Evolutionary conservation across 92 coral and sea anemone genomes (phyloP), one percentile per base, ranked within the genome.

Genomic region (Muricea muricata): DNA sequence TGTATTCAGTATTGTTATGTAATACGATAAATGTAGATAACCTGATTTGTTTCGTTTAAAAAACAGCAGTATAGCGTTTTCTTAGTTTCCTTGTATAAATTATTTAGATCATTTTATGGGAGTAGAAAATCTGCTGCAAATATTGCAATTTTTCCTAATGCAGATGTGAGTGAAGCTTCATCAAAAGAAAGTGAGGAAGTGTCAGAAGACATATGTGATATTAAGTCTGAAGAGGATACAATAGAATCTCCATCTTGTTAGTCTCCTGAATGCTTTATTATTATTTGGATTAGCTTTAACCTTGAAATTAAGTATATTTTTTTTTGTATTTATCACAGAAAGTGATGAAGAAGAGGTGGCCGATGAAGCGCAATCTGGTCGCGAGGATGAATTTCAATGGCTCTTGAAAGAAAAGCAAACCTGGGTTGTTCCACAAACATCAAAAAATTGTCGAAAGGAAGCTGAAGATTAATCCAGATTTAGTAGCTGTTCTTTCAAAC

Each of bases 21-120:
- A 25, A 25, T 65, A 31, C 31, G 73, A 65, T 35, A 65, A 31
- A 39, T 65, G 73, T 41, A 28, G 8, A 65, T 65, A 31, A 65
- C 40, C 37, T 65, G 73, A 65, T 65, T 65, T 28, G 28, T 25
- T 65, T 65, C 31, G 37, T 65, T 65, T 39, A 65, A 65, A 65
- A 31, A 25, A 35, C 40, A 58, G 21, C 67, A 58, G 18, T 58
- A 58, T 29, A 18, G 25, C 67, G 45, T 65, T 65, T 65, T 65
- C 40, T 65, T 31, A 65, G 73, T 17, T 65, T 25, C 18, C 15
- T 65, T 65, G 73, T 31, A 65, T 65, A 25, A 13, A 65, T 25
- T 31, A 65, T 63, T 63, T 63, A 63, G 30, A 26, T 63, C 71
- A 63, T 63, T 63, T 63, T 63, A 63, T 63, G 71, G 71, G 33